phyloP scores from a whole-genome alignment of 2,888 invertebrate genomes.

The Oegoconia quadripuncta region DNA sequence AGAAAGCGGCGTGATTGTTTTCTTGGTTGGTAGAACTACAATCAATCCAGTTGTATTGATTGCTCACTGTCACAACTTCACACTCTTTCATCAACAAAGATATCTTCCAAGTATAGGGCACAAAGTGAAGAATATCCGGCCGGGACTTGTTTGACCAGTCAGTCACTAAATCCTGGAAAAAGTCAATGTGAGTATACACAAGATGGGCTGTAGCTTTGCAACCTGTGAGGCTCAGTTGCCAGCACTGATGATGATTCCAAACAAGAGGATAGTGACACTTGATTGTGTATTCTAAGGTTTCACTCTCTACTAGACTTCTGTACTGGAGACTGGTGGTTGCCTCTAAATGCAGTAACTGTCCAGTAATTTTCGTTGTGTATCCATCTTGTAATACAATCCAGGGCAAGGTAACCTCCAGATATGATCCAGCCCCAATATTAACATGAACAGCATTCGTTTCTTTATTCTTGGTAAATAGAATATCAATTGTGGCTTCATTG shows the following conservation, averaged over 20 bases:
- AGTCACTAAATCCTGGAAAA: constrained; percentile 96
- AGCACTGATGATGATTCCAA: constrained; percentile 98
- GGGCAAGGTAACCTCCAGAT: constrained; percentile 96
- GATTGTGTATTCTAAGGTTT: constrained; percentile 95
- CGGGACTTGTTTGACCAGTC: constrained; percentile 97
- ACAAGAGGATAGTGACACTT: constrained; percentile 93
- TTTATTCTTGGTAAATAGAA: constrained; percentile 95
- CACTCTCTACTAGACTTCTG: constrained; percentile 94
- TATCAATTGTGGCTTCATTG: constrained; percentile 96
- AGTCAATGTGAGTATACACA: constrained; percentile 96
- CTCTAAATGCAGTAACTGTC: constrained; percentile 95
- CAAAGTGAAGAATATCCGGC: constrained; percentile 95
- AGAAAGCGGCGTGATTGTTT: constrained; percentile 95
- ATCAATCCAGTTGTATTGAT: constrained; percentile 99
- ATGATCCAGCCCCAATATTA: constrained; percentile 96
- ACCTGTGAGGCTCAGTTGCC: constrained; percentile 94
- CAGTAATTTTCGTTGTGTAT: constrained; percentile 93
- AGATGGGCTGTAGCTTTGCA: constrained; percentile 96
- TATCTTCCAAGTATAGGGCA: constrained; percentile 98
- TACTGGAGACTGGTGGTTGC: constrained; percentile 97
- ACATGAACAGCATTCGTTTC: constrained; percentile 98
- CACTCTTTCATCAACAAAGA: constrained; percentile 95
- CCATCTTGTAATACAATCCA: constrained; percentile 94
- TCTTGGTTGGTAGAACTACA: constrained; percentile 97
- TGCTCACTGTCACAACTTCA: constrained; percentile 94